Evolutionary conservation across 2,888 invertebrate genomes (phyloP).

Genomic region (Griposia aprilina): DNA sequence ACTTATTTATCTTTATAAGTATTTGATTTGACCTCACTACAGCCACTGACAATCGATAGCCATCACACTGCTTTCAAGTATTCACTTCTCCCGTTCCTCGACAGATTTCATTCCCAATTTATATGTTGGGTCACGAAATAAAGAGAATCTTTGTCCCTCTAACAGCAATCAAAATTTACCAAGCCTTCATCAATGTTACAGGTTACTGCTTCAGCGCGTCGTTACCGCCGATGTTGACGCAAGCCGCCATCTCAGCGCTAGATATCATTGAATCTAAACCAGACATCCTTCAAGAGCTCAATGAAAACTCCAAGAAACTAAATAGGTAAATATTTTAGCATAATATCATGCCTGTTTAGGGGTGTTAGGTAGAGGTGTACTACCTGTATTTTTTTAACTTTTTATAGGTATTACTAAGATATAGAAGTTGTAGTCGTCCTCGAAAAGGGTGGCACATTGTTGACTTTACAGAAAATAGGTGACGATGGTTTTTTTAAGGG

Average conservation of each 20-base stretch:
- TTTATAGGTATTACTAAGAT: too few relatives aligned
- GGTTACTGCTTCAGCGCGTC: constrained; percentile 99
- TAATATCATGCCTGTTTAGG: neutral
- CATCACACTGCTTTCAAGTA: neutral
- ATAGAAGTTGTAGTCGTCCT: too few relatives aligned
- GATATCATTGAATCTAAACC: constrained; percentile 93
- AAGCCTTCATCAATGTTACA: constrained; percentile 43
- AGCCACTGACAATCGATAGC: neutral
- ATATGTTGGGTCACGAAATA: neutral
- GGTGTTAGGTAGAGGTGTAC: neutral
- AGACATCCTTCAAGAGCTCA: constrained; percentile 91
- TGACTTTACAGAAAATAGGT: too few relatives aligned
- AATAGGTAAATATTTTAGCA: constrained; percentile 82
- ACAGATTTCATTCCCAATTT: neutral
- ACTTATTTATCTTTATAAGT: neutral
- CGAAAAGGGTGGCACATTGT: too few relatives aligned
- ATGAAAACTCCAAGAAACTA: constrained; percentile 90
- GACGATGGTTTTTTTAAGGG: too few relatives aligned
- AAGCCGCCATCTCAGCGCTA: constrained; percentile 95
- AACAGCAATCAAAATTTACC: neutral
- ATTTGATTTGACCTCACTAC: too few relatives aligned
- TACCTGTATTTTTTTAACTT: too few relatives aligned
- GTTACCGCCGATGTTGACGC: constrained; percentile 97
- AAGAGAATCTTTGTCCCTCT: neutral
- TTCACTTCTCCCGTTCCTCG: neutral